These are phyloP conservation scores for Morbakka virulenta DNA, from an alignment of 30 jellyfish, hydroid and myxozoan genomes.

Conservation along the genomic window DNA sequence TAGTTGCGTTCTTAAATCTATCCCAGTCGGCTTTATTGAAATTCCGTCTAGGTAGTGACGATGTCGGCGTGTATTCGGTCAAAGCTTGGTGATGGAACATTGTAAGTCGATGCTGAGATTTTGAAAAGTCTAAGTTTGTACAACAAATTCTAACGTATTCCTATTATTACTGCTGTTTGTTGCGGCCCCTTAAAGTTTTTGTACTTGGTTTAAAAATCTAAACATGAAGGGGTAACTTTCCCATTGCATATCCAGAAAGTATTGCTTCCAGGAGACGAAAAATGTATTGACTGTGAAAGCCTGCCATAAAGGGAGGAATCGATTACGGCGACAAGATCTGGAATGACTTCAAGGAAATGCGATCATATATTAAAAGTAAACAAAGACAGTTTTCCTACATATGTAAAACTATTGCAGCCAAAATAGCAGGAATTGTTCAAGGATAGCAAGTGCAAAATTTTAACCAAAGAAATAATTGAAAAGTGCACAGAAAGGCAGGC, in stretches of 20 bases:
- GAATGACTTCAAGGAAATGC: not conserved
- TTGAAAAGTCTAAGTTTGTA: too few relatives aligned
- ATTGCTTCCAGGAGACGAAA: not conserved
- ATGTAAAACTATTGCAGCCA: not conserved
- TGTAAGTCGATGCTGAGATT: too few relatives aligned
- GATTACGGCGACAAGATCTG: not conserved
- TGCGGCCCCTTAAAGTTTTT: not conserved
- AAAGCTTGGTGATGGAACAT: too few relatives aligned
- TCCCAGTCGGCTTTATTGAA: too few relatives aligned
- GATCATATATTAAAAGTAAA: not conserved
- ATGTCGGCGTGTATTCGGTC: too few relatives aligned
- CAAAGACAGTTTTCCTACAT: not conserved
- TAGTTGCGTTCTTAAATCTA: too few relatives aligned
- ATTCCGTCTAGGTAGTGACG: too few relatives aligned
- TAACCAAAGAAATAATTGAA: not conserved
- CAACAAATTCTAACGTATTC: not conserved
- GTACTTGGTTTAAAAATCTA: not conserved
- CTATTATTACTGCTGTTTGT: not conserved
- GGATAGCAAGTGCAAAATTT: not conserved
- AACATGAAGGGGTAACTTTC: not conserved
- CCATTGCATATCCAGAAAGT: not conserved
- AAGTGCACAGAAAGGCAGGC: too few relatives aligned
- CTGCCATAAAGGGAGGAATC: not conserved
- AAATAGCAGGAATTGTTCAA: not conserved
- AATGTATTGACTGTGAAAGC: not conserved